These are phyloP conservation scores for Dicranocentrus wangi DNA, from an alignment of 2,888 invertebrate species.

Conservation along the genomic window DNA sequence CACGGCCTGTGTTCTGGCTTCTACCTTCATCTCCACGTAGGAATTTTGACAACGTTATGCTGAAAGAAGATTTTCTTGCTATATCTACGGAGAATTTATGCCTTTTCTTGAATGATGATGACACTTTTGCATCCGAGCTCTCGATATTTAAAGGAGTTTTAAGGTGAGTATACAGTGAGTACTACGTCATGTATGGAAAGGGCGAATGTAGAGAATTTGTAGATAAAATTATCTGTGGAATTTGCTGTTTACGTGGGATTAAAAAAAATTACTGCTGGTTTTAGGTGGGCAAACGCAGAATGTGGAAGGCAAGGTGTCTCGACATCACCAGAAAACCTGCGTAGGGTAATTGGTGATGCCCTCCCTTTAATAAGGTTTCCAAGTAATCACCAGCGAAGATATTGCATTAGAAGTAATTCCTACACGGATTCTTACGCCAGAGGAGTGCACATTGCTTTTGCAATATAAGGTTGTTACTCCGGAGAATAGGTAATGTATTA, in stretches of 20 bases:
- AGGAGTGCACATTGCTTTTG: slow-evolving; percentile 60
- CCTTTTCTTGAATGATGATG: slow-evolving; percentile 62
- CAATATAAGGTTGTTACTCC: slow-evolving; percentile 64
- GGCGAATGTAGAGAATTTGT: too few species aligned
- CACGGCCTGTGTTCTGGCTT: too few species aligned
- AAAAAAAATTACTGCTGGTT: too few species aligned
- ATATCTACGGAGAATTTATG: slow-evolving; percentile 58
- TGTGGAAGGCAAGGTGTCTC: slow-evolving; percentile 81
- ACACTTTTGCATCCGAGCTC: slow-evolving; percentile 58
- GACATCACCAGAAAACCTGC: slow-evolving; percentile 81
- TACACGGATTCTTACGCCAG: slow-evolving; percentile 81
- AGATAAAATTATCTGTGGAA: too few species aligned
- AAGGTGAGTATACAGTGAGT: slow-evolving; percentile 30
- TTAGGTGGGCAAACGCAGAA: slow-evolving; percentile 83
- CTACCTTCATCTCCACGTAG: too few species aligned
- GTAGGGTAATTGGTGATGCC: slow-evolving; percentile 81
- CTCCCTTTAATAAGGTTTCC: slow-evolving; percentile 86
- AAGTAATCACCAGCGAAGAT: slow-evolving; percentile 88
- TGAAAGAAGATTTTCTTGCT: slow-evolving; percentile 64
- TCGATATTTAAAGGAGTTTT: slow-evolving; percentile 58
- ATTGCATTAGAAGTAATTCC: slow-evolving; percentile 86
- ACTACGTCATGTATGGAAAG: too few species aligned
- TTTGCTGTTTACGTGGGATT: too few species aligned
- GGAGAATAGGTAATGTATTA: slow-evolving; percentile 53
- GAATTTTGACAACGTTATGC: slow-evolving; percentile 65